These are phyloP conservation scores for Myotis daubentonii DNA, from an alignment of 2,797 vertebrate genomes.

Conservation along the genomic window DNA sequence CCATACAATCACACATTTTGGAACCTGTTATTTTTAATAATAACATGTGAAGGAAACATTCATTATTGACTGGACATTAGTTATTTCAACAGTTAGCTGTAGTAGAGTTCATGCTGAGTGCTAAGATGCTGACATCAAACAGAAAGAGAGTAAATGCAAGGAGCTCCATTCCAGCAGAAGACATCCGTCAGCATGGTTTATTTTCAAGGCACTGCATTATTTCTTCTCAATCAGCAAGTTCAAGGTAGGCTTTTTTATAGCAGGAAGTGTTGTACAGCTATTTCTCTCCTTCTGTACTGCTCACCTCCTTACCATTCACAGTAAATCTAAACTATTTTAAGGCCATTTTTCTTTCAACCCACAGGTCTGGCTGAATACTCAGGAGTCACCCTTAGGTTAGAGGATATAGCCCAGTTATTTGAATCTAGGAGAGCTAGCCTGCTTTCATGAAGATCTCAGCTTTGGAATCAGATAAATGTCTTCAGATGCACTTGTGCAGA, in stretches of 20 bases:
- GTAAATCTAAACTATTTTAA: constrained; percentile 75
- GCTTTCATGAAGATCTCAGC: constrained; percentile 68
- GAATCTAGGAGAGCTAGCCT: constrained; percentile 62
- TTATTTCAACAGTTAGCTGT: constrained; percentile 77
- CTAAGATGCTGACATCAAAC: constrained; percentile 80
- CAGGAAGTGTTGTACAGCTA: constrained; percentile 51
- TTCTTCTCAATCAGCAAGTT: constrained; percentile 80
- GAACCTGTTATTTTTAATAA: constrained; percentile 84
- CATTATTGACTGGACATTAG: constrained; percentile 82
- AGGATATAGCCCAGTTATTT: constrained; percentile 69
- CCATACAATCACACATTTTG: constrained; percentile 67
- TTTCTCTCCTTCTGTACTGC: constrained; percentile 50
- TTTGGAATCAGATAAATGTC: constrained; percentile 72
- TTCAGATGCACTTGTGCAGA: constrained; percentile 67
- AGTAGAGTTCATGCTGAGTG: constrained; percentile 71
- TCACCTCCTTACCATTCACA: constrained; percentile 54
- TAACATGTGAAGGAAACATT: constrained; percentile 77
- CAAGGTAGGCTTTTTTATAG: constrained; percentile 73
- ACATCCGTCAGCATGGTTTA: constrained; percentile 71
- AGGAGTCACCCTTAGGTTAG: constrained; percentile 61
- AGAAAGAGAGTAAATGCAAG: constrained; percentile 75
- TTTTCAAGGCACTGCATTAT: constrained; percentile 68
- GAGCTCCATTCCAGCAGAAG: constrained; percentile 76
- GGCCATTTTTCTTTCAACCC: constrained; percentile 70
- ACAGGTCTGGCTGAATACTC: constrained; percentile 73